A percentile compares a stretch with the other conserved stretches of the same genome.
Evolutionary conservation across 1,140 invertebrate species (phyloP).

Genomic region (Delia radicum): DNA sequence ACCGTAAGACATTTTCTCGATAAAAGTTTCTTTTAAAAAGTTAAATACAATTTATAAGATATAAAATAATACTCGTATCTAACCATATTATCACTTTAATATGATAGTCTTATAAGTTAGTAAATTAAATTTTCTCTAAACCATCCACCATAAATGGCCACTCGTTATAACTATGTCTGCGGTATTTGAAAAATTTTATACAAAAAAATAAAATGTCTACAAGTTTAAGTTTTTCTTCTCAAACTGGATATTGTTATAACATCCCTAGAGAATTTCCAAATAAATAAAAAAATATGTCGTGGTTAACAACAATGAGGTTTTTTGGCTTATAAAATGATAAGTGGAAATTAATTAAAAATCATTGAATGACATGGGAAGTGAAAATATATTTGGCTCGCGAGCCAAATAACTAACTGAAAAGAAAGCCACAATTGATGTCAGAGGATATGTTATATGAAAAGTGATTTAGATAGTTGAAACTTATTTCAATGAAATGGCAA

Average conservation of each 20-base stretch:
- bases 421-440: neutral
- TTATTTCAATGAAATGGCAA: no score
- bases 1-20: no score
- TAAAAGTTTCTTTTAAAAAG: no score
- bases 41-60: no score
- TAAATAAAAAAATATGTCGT: neutral
- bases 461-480: neutral
- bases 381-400: neutral
- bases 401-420: neutral
- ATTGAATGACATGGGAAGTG: neutral
- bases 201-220: neutral
- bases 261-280: neutral
- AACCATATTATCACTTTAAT: no score
- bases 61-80: no score
- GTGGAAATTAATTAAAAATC: neutral
- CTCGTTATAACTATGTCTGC: neutral
- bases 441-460: neutral
- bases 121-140: no score
- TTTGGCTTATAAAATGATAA: neutral
- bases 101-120: no score
- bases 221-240: neutral
- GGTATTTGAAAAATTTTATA: neutral
- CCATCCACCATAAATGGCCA: neutral
- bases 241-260: neutral
- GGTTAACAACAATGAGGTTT: neutral